Evolutionary conservation across 2,797 vertebrate genomes (phyloP).

Genomic region (Bovichtus diacanthus): DNA sequence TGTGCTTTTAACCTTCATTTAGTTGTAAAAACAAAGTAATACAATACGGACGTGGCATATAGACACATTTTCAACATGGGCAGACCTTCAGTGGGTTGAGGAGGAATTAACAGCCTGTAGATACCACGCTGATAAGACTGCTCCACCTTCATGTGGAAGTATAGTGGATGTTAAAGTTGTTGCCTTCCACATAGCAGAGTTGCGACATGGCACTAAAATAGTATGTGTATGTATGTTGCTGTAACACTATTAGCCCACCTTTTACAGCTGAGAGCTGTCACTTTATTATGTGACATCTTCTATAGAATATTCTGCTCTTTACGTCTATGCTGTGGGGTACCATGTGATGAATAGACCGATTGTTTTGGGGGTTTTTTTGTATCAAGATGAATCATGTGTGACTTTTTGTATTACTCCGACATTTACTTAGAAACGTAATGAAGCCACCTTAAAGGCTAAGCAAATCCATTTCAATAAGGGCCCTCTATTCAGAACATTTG

Average conservation of each 20-base stretch:
- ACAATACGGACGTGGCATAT: neutral
- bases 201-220: conserved; percentile 73
- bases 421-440: conserved; percentile 21
- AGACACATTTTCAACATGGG: neutral
- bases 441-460: conserved; percentile 23
- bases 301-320: neutral
- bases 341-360: conserved; percentile 28
- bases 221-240: conserved; percentile 56
- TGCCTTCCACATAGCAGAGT: conserved; percentile 47
- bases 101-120: neutral
- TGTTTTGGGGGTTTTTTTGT: neutral
- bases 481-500: conserved; percentile 22
- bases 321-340: neutral
- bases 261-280: conserved; percentile 29
- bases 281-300: conserved; percentile 21
- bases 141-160: conserved; percentile 4
- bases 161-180: conserved; percentile 24
- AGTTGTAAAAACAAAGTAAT: neutral
- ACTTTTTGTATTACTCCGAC: conserved; percentile 10
- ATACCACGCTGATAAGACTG: neutral
- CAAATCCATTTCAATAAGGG: conserved; percentile 33
- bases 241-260: conserved; percentile 26
- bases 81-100: neutral
- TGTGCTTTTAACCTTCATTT: conserved; percentile 17
- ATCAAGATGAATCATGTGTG: conserved; percentile 18